Base-by-base conservation (phyloP, 2,797 vertebrate species). In the Channa striata region DNA sequence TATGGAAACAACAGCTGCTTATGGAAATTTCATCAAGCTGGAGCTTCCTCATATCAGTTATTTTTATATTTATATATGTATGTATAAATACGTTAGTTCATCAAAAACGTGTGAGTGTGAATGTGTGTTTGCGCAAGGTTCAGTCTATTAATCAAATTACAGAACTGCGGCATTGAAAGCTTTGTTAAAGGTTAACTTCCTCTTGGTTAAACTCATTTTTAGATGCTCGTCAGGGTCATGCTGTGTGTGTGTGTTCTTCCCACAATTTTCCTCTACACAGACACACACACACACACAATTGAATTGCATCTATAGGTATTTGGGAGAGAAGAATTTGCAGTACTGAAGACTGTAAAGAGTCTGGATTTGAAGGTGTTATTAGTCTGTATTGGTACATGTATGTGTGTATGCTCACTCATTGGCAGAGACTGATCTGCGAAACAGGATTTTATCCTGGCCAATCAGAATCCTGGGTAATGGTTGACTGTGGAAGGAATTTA, bases 131-230 rank as follows among this genome's bases (percentile, higher is more conserved):
- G 13, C 52, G 23, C 42, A 67, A 71, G 43, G 33, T 11, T 13
- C 10, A 14, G 12, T 25, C 43, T 71, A 63, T 0, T 23, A 44
- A 59, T 60, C 53, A 63, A 78, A 85, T 61, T 71, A 75, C 59
- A 82, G 78, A 86, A 89, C 74, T 85, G 40, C 36, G 72, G 40
- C 14, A 36, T 44, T 84, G 81, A 67, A 78, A 73, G 40, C 44
- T 48, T 56, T 59, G 36, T 61, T 81, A 87, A 90, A 89, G 68
- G 73, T 87, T 68, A 80, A 86, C 87, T 90, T 91, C 90, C 90
- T 80, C 77, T 69, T 83, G 43, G 48, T 64, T 65, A 6, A 46
- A 34, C 43, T 69, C 40, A 80, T 72, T 85, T 87, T 83, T 84
- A 81, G 64, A 42, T 48, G 43, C 17, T 25, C 43, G 60, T 86